Evolutionary conservation across 2,888 invertebrate genomes (phyloP).

Genomic region (Meiosimyza decipiens): DNA sequence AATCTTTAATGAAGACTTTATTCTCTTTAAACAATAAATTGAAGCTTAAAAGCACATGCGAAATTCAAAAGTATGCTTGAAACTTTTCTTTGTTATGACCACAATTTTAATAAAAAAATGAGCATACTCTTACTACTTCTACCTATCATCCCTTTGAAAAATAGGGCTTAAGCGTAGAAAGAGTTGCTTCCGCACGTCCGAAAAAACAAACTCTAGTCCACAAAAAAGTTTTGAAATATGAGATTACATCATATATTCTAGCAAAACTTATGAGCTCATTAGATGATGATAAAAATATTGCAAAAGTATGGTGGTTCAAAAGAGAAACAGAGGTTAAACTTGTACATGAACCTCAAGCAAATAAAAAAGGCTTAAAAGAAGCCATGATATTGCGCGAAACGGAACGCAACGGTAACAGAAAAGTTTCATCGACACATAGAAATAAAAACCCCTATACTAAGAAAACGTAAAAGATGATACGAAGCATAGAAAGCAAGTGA

Average conservation of each 20-base stretch:
- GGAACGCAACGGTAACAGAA: not conserved
- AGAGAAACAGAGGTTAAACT: slow-evolving; percentile 1
- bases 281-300: not conserved
- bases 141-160: no score
- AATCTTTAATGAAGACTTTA: no score
- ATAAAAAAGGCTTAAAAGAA: slow-evolving; percentile 20
- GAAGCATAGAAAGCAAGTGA: not conserved
- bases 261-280: slow-evolving; percentile 29
- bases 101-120: no score
- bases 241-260: slow-evolving; percentile 28
- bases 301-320: not conserved
- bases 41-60: no score
- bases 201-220: no score
- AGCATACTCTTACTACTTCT: no score
- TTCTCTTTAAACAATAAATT: no score
- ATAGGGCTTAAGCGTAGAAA: no score
- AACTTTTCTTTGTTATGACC: no score
- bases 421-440: not conserved
- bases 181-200: no score
- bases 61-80: no score
- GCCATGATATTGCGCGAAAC: slow-evolving; percentile 24
- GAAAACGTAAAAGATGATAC: not conserved
- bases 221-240: slow-evolving; percentile 13
- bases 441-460: not conserved
- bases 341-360: slow-evolving; percentile 8